Evolutionary conservation across 2,797 vertebrate species (phyloP).

Genomic region (Mormyrops boulengeri): DNA sequence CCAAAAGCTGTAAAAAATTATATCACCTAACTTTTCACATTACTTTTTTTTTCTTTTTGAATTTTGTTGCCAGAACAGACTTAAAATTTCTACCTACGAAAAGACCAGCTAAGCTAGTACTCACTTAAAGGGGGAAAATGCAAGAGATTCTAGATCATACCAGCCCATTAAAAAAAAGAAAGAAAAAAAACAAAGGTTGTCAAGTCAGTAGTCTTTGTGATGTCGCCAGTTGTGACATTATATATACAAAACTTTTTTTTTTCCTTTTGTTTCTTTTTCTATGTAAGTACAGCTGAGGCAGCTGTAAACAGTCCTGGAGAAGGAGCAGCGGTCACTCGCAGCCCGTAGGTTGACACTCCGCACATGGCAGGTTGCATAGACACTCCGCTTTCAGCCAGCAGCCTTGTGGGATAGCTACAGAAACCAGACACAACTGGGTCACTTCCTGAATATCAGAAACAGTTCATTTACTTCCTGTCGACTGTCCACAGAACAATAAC

Average conservation of each 20-base stretch:
- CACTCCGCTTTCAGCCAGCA: conserved; percentile 95
- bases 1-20: conserved; percentile 44
- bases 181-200: conserved; percentile 50
- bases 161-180: conserved; percentile 59
- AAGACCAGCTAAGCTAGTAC: conserved; percentile 82
- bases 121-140: conserved; percentile 47
- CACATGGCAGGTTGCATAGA: conserved; percentile 98
- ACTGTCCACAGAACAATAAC: conserved; percentile 71
- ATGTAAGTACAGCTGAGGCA: conserved; percentile 80
- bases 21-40: conserved; percentile 80
- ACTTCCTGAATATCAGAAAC: conserved; percentile 98
- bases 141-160: conserved; percentile 51
- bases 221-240: conserved; percentile 84
- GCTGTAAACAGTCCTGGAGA: conserved; percentile 73
- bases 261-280: conserved; percentile 53
- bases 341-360: conserved; percentile 75
- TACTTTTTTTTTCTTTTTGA: conserved; percentile 40
- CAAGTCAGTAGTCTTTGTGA: conserved; percentile 93
- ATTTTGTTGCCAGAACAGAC: conserved; percentile 68
- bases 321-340: conserved; percentile 63
- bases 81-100: conserved; percentile 75
- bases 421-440: conserved; percentile 88
- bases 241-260: conserved; percentile 83
- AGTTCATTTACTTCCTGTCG: conserved; percentile 50
- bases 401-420: conserved; percentile 93